phyloP scores from a whole-genome alignment of 2,113 vertebrate genomes.

The Ariopsis seemanni region DNA sequence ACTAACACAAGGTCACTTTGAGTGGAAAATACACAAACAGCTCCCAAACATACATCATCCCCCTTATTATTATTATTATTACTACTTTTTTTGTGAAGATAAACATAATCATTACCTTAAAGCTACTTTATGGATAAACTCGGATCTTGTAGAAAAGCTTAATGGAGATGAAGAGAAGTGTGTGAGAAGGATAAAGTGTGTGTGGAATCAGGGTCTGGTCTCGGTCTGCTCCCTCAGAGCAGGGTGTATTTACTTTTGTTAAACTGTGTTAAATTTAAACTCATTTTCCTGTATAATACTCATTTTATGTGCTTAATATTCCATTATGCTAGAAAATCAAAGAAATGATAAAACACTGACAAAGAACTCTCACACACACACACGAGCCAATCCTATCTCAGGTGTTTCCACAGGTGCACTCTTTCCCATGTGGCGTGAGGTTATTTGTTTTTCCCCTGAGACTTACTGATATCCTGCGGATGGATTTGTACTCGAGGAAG shows the following conservation, averaged over 20 bases:
- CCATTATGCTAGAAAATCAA: background rate
- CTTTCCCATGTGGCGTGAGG: slow-evolving; percentile 39
- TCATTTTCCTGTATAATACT: background rate
- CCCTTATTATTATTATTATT: background rate
- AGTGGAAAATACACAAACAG: slow-evolving; percentile 2
- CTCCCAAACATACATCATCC: background rate
- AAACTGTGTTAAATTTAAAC: background rate
- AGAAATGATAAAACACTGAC: background rate
- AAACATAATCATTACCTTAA: background rate
- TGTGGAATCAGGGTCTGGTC: background rate
- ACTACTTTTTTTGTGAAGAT: background rate
- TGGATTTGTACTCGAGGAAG: slow-evolving; percentile 96
- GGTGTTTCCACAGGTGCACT: slow-evolving; percentile 45
- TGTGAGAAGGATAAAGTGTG: background rate
- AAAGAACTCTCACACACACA: background rate
- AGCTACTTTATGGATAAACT: background rate
- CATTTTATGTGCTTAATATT: background rate
- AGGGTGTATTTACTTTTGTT: background rate
- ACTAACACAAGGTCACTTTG: background rate
- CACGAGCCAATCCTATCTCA: background rate
- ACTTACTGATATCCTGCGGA: slow-evolving; percentile 92
- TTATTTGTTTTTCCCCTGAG: slow-evolving; percentile 35
- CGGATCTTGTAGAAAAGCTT: background rate
- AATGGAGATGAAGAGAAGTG: background rate
- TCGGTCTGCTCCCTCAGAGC: background rate